phyloP scores from a whole-genome alignment of 2,797 vertebrate genomes.

The Hapalemur alaotrensis region DNA sequence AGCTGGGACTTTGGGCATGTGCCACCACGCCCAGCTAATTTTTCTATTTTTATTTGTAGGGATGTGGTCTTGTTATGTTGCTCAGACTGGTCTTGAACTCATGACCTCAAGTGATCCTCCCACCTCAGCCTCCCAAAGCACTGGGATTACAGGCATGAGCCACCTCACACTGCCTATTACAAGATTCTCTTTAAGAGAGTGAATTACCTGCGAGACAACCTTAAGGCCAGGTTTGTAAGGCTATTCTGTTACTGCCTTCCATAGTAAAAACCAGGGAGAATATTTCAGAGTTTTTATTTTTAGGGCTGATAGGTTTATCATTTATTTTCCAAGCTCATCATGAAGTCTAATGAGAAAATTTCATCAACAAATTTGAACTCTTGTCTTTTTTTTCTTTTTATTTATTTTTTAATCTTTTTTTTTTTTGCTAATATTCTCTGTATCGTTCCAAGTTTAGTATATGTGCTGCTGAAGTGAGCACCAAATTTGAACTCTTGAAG shows the following conservation, averaged over 20 bases:
- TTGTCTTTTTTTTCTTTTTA: not conserved
- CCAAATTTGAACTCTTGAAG: constrained; percentile 63
- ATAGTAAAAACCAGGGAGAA: not conserved
- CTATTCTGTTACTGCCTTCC: not conserved
- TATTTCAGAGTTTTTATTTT: not conserved
- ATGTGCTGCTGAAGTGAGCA: too few relatives aligned
- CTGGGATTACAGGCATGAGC: not conserved
- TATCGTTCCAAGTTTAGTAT: too few relatives aligned
- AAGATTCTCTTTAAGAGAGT: not conserved
- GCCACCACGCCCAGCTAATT: not conserved
- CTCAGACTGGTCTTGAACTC: not conserved
- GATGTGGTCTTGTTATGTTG: not conserved
- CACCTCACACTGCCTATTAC: not conserved
- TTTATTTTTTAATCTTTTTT: too few relatives aligned
- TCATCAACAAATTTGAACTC: constrained; percentile 61
- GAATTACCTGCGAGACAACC: not conserved
- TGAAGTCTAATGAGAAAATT: constrained; percentile 60
- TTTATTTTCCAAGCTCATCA: constrained; percentile 44
- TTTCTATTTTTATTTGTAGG: not conserved
- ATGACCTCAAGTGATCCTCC: not conserved
- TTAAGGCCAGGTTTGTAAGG: not conserved
- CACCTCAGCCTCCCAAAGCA: not conserved
- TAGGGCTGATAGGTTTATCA: not conserved
- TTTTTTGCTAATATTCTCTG: too few relatives aligned
- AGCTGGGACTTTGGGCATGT: not conserved